Conservation (phyloP, 2,888 invertebrate genomes). For the Drosophila picticornis region DNA sequence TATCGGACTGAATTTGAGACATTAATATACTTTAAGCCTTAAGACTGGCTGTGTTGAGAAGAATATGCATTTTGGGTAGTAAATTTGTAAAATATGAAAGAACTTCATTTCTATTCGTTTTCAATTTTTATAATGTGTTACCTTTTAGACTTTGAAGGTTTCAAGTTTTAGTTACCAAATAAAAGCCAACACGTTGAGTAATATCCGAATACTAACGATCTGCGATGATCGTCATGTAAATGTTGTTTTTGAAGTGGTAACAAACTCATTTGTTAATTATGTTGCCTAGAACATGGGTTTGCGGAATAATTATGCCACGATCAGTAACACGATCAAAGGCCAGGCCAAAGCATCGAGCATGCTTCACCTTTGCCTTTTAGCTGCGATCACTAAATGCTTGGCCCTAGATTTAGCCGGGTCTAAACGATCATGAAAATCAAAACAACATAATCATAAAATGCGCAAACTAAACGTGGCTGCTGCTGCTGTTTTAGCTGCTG, state of each 20-base stretch:
- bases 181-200: neutral
- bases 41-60: neutral
- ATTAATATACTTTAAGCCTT: neutral
- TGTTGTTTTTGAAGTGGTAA: slow-evolving; percentile 73
- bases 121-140: neutral
- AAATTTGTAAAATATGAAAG: neutral
- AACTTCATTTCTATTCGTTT: neutral
- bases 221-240: slow-evolving; percentile 13
- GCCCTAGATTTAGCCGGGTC: slow-evolving; percentile 53
- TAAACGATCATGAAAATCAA: slow-evolving; percentile 80
- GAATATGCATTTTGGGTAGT: neutral
- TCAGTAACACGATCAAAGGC: slow-evolving; percentile 81
- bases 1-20: neutral
- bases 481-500: slow-evolving; percentile 61
- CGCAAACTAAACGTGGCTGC: slow-evolving; percentile 78
- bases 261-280: slow-evolving; percentile 85
- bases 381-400: slow-evolving; percentile 75
- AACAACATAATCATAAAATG: slow-evolving; percentile 81
- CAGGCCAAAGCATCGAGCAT: slow-evolving; percentile 51
- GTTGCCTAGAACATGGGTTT: slow-evolving; percentile 74
- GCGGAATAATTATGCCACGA: slow-evolving; percentile 76
- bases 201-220: neutral
- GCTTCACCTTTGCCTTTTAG: slow-evolving; percentile 63
- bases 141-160: neutral
- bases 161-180: neutral